Percentiles rank a stretch among this genome's conserved stretches.
phyloP scores from a whole-genome alignment of 2,113 vertebrate genomes.

The Oophaga pumilio region DNA sequence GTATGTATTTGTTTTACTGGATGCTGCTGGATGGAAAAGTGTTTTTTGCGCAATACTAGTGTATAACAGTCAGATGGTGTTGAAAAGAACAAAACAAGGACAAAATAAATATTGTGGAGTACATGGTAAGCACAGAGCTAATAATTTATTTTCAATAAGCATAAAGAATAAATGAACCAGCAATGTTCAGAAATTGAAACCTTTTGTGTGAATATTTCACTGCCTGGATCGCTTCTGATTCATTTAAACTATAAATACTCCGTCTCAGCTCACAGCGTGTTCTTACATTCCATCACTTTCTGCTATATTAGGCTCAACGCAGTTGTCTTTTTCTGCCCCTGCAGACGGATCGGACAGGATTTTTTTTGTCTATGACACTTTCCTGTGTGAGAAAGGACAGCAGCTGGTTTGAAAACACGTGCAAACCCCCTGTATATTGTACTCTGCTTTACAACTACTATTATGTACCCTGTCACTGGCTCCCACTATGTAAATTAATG shows the following conservation, averaged over 20 bases:
- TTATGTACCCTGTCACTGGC: not conserved
- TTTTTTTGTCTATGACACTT: constrained; percentile 20
- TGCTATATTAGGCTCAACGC: constrained; percentile 28
- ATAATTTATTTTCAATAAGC: not conserved
- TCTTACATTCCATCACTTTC: constrained; percentile 16
- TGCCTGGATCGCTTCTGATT: constrained; percentile 49
- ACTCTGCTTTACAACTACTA: not conserved
- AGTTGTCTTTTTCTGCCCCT: constrained; percentile 21
- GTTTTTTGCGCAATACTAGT: no score
- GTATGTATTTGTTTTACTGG: no score
- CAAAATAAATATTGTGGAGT: no score
- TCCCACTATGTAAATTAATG: not conserved
- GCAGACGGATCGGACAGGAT: constrained; percentile 25
- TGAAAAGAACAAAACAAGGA: no score
- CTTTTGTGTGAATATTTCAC: constrained; percentile 15
- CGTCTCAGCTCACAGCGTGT: not conserved
- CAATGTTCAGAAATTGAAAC: not conserved
- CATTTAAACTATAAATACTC: constrained; percentile 48
- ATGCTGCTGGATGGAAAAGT: no score
- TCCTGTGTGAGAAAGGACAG: constrained; percentile 5
- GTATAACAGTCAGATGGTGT: no score
- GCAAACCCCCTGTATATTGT: not conserved
- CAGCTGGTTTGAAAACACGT: constrained; percentile 30
- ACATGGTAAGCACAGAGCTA: not conserved
- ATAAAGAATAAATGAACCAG: not conserved